These are phyloP conservation scores for Octonoba sinensis DNA, from an alignment of 2,888 invertebrate species.

Conservation along the genomic window DNA sequence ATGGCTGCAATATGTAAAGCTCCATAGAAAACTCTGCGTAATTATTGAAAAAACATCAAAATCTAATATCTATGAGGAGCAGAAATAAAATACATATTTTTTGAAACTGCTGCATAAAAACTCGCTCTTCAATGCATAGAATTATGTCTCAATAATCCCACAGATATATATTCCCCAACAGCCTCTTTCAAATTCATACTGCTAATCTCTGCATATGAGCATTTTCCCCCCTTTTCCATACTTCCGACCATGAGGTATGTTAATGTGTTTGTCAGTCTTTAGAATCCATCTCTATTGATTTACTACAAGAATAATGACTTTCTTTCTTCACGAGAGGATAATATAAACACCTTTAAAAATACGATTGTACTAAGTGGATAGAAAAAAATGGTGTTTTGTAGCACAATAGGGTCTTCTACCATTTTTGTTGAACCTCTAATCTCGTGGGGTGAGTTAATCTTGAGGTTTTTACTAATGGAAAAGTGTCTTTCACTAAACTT, in stretches of 20 bases:
- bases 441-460: conserved; percentile 25
- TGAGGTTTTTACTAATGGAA: conserved; percentile 42
- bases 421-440: conserved; percentile 19
- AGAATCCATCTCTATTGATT: conserved; percentile 38
- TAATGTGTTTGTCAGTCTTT: conserved; percentile 27
- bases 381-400: neutral
- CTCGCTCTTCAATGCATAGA: too few species aligned
- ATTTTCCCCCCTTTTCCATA: neutral
- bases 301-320: conserved; percentile 31
- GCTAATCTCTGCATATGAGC: neutral
- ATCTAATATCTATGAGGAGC: too few species aligned
- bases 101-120: neutral
- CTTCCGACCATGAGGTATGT: conserved; percentile 13
- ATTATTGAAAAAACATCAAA: too few species aligned
- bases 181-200: neutral
- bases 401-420: neutral
- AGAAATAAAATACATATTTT: neutral
- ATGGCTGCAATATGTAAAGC: too few species aligned
- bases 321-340: conserved; percentile 5
- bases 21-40: too few species aligned
- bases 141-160: too few species aligned
- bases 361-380: neutral
- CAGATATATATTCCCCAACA: neutral
- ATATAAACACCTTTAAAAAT: conserved; percentile 6
- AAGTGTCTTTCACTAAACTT: conserved; percentile 21